These are phyloP conservation scores for Hyposoter didymator DNA, from an alignment of 2,888 invertebrate species.

Conservation along the genomic window DNA sequence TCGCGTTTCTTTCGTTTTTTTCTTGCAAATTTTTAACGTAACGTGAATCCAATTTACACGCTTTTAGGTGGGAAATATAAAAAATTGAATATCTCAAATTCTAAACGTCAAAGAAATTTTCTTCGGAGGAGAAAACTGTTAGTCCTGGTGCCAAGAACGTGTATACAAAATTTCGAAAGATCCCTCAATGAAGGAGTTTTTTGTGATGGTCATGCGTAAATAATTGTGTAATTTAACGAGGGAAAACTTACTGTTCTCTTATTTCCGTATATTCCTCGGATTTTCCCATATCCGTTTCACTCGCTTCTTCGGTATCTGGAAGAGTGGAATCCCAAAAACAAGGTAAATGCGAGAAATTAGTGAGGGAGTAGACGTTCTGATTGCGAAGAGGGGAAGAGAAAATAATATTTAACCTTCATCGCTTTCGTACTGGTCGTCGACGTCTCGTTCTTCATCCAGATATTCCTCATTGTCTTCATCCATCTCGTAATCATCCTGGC, in stretches of 20 bases:
- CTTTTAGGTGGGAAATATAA: too few species aligned
- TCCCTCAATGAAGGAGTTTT: too few species aligned
- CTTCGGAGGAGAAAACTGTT: too few species aligned
- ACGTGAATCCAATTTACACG: too few species aligned
- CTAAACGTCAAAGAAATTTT: too few species aligned
- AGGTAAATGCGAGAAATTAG: neutral
- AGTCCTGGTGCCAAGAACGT: too few species aligned
- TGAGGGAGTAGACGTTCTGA: neutral
- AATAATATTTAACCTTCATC: conserved; percentile 85
- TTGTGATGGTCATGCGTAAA: neutral
- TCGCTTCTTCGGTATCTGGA: conserved; percentile 97
- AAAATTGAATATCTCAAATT: too few species aligned
- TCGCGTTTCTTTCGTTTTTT: too few species aligned
- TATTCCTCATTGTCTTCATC: conserved; percentile 91
- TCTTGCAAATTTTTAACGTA: too few species aligned
- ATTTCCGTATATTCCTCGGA: conserved; percentile 93
- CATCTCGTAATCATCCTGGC: conserved; percentile 89
- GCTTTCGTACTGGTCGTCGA: conserved; percentile 87
- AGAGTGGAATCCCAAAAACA: conserved; percentile 45
- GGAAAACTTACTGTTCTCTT: conserved; percentile 91
- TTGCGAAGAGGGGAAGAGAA: neutral
- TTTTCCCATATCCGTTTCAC: conserved; percentile 96
- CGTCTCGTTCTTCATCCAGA: conserved; percentile 88
- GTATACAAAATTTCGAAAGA: too few species aligned
- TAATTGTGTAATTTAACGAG: neutral